These are phyloP conservation scores for Lepidostoma basale DNA, from an alignment of 1,140 invertebrate genomes.

Conservation along the genomic window DNA sequence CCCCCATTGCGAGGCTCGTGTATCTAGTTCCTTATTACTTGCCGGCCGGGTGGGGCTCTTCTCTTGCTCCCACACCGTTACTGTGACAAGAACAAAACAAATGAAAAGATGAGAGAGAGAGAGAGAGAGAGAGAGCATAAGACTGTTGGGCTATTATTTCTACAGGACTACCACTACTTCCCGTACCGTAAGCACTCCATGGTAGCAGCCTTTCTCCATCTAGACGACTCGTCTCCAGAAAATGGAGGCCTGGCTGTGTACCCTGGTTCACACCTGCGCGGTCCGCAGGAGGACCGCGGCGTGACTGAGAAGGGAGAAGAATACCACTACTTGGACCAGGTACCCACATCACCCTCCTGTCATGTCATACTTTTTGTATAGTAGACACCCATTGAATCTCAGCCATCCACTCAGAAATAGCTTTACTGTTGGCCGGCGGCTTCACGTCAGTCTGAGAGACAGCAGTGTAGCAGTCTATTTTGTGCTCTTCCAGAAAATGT, in stretches of 20 bases:
- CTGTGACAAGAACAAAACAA: neutral
- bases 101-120: neutral
- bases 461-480: no score
- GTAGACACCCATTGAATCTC: no score
- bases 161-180: conserved; percentile 69
- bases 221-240: conserved; percentile 64
- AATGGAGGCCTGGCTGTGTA: conserved; percentile 69
- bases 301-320: conserved; percentile 52
- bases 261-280: conserved; percentile 67
- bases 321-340: conserved; percentile 65
- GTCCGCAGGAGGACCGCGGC: conserved; percentile 63
- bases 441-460: no score
- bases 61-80: neutral
- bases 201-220: conserved; percentile 66
- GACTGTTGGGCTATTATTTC: no score
- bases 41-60: neutral
- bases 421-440: no score
- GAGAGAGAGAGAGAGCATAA: no score
- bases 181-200: conserved; percentile 67
- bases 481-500: conserved; percentile 57
- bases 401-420: no score
- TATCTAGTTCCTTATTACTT: neutral
- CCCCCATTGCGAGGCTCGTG: no score
- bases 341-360: conserved; percentile 40
- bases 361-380: no score